Evolutionary conservation across 2,113 vertebrate species (phyloP).

Genomic region (Labrus mixtus): DNA sequence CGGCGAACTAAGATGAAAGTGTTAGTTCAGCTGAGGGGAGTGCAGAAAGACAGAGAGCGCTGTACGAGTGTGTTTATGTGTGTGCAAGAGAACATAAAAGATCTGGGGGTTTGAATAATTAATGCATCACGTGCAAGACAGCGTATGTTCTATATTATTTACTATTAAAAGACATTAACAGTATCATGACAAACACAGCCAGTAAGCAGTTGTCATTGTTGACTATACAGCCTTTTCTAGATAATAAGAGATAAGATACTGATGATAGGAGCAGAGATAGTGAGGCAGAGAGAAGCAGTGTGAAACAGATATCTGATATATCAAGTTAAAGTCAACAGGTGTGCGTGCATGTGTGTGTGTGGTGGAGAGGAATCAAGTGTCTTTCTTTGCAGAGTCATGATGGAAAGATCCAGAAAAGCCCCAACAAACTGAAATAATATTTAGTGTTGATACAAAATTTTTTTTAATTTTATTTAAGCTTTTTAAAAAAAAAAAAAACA

Average conservation of each 20-base stretch:
- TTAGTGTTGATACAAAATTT: no score
- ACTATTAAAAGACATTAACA: conserved; percentile 1
- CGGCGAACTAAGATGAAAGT: not conserved
- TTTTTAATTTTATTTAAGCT: not conserved
- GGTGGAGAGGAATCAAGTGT: conserved; percentile 66
- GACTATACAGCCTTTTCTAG: not conserved
- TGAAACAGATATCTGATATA: conserved; percentile 58
- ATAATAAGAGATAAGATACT: not conserved
- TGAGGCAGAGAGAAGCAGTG: conserved; percentile 16
- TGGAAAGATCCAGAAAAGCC: conserved; percentile 37
- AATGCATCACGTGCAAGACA: conserved; percentile 48
- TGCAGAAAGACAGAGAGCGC: conserved; percentile 10
- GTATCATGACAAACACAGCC: not conserved
- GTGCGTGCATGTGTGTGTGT: conserved; percentile 30
- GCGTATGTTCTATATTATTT: conserved; percentile 34
- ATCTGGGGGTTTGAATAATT: conserved; percentile 78
- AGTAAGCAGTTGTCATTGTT: not conserved
- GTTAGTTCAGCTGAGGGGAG: conserved; percentile 2
- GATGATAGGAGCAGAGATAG: not conserved
- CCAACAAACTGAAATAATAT: no score
- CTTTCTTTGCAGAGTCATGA: conserved; percentile 43
- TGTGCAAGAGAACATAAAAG: conserved; percentile 47
- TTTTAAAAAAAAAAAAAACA: not conserved
- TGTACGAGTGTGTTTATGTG: conserved; percentile 10
- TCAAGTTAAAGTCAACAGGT: conserved; percentile 68